These are phyloP conservation scores for Pseudopipra pipra DNA, from an alignment of 2,113 vertebrate genomes.

Conservation along the genomic window DNA sequence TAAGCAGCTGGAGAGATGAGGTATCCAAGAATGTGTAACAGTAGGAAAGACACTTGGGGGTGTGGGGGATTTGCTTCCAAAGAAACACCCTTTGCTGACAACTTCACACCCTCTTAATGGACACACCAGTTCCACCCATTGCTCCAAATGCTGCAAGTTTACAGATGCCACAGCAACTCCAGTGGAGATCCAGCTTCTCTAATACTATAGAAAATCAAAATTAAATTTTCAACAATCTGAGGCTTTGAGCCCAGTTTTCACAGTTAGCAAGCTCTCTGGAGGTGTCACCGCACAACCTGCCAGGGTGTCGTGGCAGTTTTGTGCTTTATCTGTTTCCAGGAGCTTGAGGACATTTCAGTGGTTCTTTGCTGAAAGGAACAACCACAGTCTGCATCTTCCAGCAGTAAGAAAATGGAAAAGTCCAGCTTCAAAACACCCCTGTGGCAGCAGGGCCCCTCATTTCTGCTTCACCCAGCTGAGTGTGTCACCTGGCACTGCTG, in stretches of 20 bases:
- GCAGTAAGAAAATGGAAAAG: neutral
- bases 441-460: neutral
- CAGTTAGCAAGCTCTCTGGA: neutral
- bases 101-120: neutral
- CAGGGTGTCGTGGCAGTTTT: fast-evolving
- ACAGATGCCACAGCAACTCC: neutral
- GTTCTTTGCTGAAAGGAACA: neutral
- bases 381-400: neutral
- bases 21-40: neutral
- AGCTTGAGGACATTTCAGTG: neutral
- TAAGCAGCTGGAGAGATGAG: neutral
- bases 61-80: neutral
- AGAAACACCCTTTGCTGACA: neutral
- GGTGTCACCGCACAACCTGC: neutral
- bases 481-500: neutral
- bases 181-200: neutral
- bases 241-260: neutral
- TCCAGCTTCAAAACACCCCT: fast-evolving
- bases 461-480: fast-evolving
- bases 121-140: neutral
- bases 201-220: neutral
- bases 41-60: neutral
- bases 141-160: neutral
- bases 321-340: neutral
- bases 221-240: neutral